A percentile compares a stretch with the other conserved stretches of the same genome.
These are phyloP conservation scores for Gasterosteus nipponicus DNA, from an alignment of 2,113 vertebrate species.

Conservation along the genomic window DNA sequence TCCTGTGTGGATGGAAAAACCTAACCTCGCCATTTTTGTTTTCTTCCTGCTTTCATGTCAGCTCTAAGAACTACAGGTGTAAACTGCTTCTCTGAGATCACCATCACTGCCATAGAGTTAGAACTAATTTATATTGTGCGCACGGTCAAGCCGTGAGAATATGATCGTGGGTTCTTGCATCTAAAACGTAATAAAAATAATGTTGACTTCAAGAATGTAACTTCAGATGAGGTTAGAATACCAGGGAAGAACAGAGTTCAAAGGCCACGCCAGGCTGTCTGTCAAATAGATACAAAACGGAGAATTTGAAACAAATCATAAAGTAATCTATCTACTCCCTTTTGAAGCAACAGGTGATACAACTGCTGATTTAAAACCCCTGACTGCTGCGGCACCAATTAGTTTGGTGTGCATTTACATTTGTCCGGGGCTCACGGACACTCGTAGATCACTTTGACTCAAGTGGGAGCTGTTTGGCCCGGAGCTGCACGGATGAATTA, in stretches of 20 bases:
- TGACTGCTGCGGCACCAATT: constrained; percentile 66
- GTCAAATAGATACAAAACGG: constrained; percentile 18
- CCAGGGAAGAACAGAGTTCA: neutral
- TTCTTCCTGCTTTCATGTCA: too few species aligned
- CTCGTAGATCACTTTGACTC: constrained; percentile 73
- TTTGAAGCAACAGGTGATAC: constrained; percentile 57
- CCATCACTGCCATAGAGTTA: neutral
- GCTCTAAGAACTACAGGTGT: too few species aligned
- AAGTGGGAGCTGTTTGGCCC: constrained; percentile 76
- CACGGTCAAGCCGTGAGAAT: neutral
- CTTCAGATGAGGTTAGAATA: constrained; percentile 8
- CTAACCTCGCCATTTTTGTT: too few species aligned
- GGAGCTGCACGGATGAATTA: constrained; percentile 67
- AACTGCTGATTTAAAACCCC: constrained; percentile 63
- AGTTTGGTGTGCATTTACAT: constrained; percentile 69
- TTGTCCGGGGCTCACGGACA: constrained; percentile 65
- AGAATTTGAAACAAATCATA: constrained; percentile 46
- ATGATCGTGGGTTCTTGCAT: neutral
- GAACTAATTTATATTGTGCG: neutral
- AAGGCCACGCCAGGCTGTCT: constrained; percentile 1
- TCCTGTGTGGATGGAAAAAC: too few species aligned
- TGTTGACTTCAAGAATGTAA: neutral
- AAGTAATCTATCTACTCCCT: constrained; percentile 37
- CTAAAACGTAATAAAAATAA: neutral
- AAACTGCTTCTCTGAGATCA: neutral